These are phyloP conservation scores for Halocaridina rubra DNA, from an alignment of 2,888 invertebrate genomes.

Conservation along the genomic window DNA sequence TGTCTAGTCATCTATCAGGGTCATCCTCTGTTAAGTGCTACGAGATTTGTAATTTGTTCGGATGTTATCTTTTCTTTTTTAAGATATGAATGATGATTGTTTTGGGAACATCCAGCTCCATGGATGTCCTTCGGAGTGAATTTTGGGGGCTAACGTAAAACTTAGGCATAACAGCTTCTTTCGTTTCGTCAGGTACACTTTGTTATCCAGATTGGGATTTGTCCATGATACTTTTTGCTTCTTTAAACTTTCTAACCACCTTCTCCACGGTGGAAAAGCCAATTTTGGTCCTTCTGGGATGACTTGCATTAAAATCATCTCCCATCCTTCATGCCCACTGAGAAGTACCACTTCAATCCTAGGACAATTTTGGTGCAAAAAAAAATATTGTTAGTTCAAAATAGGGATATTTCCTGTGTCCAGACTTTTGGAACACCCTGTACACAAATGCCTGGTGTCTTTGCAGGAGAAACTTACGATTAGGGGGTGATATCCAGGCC, in stretches of 20 bases:
- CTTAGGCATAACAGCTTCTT: not conserved
- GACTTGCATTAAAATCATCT: not conserved
- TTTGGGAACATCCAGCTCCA: not conserved
- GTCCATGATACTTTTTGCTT: not conserved
- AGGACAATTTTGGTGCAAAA: too few relatives aligned
- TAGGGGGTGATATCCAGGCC: too few relatives aligned
- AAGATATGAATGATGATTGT: not conserved
- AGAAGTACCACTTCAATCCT: too few relatives aligned
- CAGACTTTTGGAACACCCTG: not conserved
- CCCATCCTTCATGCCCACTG: not conserved
- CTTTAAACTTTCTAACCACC: not conserved
- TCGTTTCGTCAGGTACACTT: not conserved
- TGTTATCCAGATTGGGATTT: not conserved
- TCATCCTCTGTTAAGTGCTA: constrained; percentile 20
- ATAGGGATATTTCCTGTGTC: not conserved
- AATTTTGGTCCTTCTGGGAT: not conserved
- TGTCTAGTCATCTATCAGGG: not conserved
- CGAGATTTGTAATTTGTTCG: constrained; percentile 20
- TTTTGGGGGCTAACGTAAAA: not conserved
- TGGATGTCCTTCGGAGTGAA: constrained; percentile 12
- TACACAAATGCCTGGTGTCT: too few relatives aligned
- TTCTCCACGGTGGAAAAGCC: not conserved
- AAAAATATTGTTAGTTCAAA: not conserved
- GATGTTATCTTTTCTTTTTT: constrained; percentile 7
- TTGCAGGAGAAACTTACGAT: too few relatives aligned